These are phyloP conservation scores for Pandemis heparana DNA, from an alignment of 2,888 invertebrate genomes.

Conservation along the genomic window DNA sequence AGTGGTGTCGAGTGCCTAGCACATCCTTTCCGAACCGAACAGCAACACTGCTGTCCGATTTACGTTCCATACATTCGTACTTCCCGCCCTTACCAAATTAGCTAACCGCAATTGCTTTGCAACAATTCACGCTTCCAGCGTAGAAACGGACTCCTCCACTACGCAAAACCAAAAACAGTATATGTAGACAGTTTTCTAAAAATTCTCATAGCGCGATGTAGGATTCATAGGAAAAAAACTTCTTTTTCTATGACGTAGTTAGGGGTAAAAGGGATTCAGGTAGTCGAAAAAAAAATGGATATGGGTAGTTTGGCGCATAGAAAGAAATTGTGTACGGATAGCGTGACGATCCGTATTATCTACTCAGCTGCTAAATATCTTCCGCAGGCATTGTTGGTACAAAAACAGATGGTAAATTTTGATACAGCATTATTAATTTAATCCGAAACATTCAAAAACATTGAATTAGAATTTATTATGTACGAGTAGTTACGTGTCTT, in stretches of 20 bases:
- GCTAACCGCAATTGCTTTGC: conserved; percentile 49
- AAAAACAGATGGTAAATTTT: background rate
- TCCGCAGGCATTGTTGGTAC: background rate
- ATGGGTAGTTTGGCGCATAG: conserved; percentile 29
- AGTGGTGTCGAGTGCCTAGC: conserved; percentile 74
- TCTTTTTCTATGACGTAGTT: conserved; percentile 45
- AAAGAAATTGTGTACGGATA: conserved; percentile 27
- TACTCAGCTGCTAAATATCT: background rate
- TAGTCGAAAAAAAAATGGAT: conserved; percentile 46
- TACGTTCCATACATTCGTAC: conserved; percentile 69
- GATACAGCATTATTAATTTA: no score
- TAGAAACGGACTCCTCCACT: conserved; percentile 76
- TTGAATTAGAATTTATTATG: no score
- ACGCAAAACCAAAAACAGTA: conserved; percentile 33
- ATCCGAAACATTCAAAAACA: no score
- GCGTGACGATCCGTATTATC: background rate
- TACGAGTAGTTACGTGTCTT: no score
- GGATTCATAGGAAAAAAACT: conserved; percentile 65
- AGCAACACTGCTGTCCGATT: conserved; percentile 60
- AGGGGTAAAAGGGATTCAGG: conserved; percentile 50
- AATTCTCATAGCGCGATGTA: conserved; percentile 67
- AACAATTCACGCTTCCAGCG: conserved; percentile 66
- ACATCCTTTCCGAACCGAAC: conserved; percentile 74
- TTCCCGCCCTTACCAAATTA: conserved; percentile 68
- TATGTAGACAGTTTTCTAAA: conserved; percentile 52